Base-by-base conservation (phyloP, 2,888 invertebrate genomes). In the Rhamphomyia laevipes region DNA sequence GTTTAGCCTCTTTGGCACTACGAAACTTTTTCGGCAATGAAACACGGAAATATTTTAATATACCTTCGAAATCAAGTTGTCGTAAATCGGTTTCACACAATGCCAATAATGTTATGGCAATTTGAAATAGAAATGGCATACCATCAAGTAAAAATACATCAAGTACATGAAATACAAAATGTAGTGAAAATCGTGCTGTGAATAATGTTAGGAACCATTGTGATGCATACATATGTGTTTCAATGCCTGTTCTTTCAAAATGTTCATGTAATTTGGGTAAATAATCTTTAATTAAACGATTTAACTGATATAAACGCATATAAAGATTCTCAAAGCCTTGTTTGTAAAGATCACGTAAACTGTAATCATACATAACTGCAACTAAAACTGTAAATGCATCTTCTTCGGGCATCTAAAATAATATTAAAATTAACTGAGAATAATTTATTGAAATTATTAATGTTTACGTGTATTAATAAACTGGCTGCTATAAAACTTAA, bases 181-280 rank as follows among this genome's bases (percentile, higher is more conserved):
- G 91, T 37, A 99, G 76, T 0, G 99, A 99, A 72, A 99, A 99
- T 63, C 97, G 85, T 31, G 99, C 97, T 2, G 99, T 99, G 74
- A 94, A 99, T n/a, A 99, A 77, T 0, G 99, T 99, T 47, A 99
- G 81, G 76, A 99, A 97, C 99, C 99, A 99, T 73, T 99, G 99
- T 6, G 93, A 94, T 18, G 97, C 97, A 68, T 92, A 99, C 96
- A 96, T 97, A 73, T 99, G 97, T 27, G 92, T 87, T 71, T 99
- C 97, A 45, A 99, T 84, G 45, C 84, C 84, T 51, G 77, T 84
- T 79, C 72, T 84, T 58, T 77, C 77, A 71, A 91, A 90, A 65
- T 92, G 91, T 51, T 82, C 82, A 63, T 84, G 83, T 49, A 92
- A 69, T 53, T 88, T 85, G 1, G 82, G 81, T 55, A 91, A 68